A percentile compares a stretch with the other conserved stretches of the same genome.
Evolutionary conservation across 1,140 invertebrate species (phyloP).

Genomic region (Maconellicoccus hirsutus): DNA sequence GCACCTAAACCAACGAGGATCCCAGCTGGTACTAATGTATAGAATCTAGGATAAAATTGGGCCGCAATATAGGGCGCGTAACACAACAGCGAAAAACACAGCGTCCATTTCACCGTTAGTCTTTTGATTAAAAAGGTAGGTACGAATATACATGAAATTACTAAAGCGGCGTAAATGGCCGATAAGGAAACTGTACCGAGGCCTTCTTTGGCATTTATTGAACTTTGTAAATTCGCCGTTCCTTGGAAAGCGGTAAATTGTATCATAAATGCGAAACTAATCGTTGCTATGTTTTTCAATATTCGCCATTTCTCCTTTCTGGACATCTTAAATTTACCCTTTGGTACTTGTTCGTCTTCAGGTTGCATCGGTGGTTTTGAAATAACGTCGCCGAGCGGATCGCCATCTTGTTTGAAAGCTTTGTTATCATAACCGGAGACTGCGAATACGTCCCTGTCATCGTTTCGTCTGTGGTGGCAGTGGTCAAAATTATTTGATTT

Average conservation of each 20-base stretch:
- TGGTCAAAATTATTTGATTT: constrained; percentile 19
- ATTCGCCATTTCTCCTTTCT: constrained; percentile 73
- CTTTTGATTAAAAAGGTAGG: constrained; percentile 78
- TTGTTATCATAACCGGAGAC: constrained; percentile 48
- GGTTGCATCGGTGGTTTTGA: constrained; percentile 46
- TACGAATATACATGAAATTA: constrained; percentile 85
- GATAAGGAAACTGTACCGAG: constrained; percentile 68
- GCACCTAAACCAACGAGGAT: constrained; percentile 79
- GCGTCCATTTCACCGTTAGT: constrained; percentile 89
- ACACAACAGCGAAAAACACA: constrained; percentile 79
- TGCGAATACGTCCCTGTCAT: constrained; percentile 6
- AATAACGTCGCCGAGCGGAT: constrained; percentile 41
- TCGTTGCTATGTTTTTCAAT: constrained; percentile 71
- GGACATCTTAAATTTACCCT: constrained; percentile 62
- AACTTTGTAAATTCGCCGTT: constrained; percentile 78
- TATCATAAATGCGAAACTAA: constrained; percentile 80
- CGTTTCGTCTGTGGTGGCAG: constrained; percentile 19
- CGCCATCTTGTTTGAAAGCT: constrained; percentile 48
- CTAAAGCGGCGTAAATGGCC: constrained; percentile 75
- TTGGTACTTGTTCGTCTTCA: constrained; percentile 48
- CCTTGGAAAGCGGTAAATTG: constrained; percentile 87
- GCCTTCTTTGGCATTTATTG: constrained; percentile 70
- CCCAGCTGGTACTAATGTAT: constrained; percentile 83
- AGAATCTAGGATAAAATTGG: constrained; percentile 82
- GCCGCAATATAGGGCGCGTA: constrained; percentile 88